Conservation (phyloP, 2,797 vertebrate genomes). For the Pseudocheirus occidentalis region DNA sequence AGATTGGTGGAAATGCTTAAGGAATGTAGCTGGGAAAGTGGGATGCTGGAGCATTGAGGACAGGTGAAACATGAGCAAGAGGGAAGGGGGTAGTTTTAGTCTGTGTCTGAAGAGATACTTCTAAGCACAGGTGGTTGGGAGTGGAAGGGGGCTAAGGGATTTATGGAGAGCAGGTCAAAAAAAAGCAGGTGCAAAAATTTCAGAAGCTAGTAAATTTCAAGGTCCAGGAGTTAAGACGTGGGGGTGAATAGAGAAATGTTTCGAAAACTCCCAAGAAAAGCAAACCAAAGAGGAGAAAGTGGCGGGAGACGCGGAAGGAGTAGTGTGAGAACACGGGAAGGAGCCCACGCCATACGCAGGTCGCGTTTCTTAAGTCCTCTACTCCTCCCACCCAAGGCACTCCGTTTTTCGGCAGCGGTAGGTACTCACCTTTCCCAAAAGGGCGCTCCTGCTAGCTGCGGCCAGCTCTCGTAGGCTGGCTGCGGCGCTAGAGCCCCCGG, state of each 20-base stretch:
- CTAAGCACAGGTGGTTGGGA: background rate
- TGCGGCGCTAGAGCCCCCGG: constrained; percentile 68
- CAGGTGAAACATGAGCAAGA: background rate
- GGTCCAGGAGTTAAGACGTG: background rate
- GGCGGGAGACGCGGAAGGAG: background rate
- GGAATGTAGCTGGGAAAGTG: background rate
- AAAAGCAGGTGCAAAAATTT: background rate
- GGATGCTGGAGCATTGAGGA: background rate
- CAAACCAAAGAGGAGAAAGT: background rate
- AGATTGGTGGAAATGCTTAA: background rate
- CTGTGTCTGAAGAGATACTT: background rate
- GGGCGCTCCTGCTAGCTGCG: constrained; percentile 79
- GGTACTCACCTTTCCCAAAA: constrained; percentile 81
- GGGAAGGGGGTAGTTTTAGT: background rate
- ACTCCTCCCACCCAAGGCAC: background rate
- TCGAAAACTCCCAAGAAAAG: background rate
- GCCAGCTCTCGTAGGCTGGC: constrained; percentile 80
- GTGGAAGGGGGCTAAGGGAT: background rate
- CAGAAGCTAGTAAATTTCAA: accelerated
- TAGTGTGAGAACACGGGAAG: background rate
- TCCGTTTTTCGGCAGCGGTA: background rate
- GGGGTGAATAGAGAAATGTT: background rate
- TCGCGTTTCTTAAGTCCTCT: background rate
- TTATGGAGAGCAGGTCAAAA: background rate
- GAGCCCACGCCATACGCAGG: background rate